Conservation (phyloP, 2,797 vertebrate species). For the Alcedo quadribrachys region DNA sequence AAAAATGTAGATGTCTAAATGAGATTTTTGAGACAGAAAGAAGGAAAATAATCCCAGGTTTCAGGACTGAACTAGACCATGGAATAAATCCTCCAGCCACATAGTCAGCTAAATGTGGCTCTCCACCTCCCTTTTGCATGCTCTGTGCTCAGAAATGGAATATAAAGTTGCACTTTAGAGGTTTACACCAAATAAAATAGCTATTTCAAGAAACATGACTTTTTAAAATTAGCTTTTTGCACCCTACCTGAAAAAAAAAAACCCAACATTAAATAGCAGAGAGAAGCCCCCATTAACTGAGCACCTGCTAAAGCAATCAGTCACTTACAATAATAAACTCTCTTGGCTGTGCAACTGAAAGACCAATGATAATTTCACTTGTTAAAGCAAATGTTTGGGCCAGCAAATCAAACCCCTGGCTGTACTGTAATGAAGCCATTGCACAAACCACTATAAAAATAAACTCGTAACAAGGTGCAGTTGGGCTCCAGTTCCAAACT, state of each 20-base stretch:
- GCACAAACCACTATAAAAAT: constrained; percentile 34
- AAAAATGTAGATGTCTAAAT: neutral
- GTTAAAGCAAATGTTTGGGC: constrained; percentile 49
- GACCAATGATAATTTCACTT: constrained; percentile 50
- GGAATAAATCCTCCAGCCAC: neutral
- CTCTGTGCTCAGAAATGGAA: constrained; percentile 36
- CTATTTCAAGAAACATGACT: neutral
- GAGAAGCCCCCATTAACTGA: constrained; percentile 41
- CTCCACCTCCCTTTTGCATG: neutral
- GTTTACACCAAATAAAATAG: constrained; percentile 46
- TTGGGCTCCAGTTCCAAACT: neutral
- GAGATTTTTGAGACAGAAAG: neutral
- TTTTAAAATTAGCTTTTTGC: constrained; percentile 42
- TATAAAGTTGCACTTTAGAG: constrained; percentile 9
- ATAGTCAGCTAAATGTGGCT: neutral
- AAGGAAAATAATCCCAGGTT: neutral
- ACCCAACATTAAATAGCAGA: constrained; percentile 1
- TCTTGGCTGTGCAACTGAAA: constrained; percentile 9
- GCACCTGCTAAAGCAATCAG: constrained; percentile 68
- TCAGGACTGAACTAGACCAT: neutral
- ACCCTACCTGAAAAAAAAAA: constrained; percentile 24
- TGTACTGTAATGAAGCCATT: constrained; percentile 20
- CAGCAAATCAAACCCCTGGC: constrained; percentile 33
- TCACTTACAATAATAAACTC: constrained; percentile 55
- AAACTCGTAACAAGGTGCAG: constrained; percentile 4